Percentiles rank a stretch among this genome's conserved stretches.
phyloP scores from a whole-genome alignment of 2,797 vertebrate genomes.

The Periophthalmus magnuspinnatus region DNA sequence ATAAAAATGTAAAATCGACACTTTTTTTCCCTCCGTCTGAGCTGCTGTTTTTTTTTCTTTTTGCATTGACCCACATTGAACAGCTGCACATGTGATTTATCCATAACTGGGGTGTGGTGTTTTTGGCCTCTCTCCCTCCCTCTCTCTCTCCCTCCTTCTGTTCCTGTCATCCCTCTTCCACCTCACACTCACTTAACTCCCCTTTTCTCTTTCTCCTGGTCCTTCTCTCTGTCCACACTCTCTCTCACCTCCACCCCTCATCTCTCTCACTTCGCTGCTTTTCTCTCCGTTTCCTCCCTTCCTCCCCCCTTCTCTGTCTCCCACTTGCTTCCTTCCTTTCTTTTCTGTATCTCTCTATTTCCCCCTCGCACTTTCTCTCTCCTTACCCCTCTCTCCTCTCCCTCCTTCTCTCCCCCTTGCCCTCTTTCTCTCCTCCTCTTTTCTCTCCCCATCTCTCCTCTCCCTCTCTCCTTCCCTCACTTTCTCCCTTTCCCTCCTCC shows the following conservation, averaged over 20 bases:
- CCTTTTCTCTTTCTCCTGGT: background rate
- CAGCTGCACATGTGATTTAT: slow-evolving; percentile 78
- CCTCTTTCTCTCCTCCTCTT: background rate
- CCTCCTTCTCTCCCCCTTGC: background rate
- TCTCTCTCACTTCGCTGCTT: background rate
- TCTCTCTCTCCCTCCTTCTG: background rate
- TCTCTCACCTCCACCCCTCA: background rate
- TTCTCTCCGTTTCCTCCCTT: too few relatives aligned
- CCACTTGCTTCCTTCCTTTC: too few relatives aligned
- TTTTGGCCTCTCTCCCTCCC: slow-evolving; percentile 59
- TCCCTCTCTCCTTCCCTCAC: too few relatives aligned
- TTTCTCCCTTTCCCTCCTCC: too few relatives aligned
- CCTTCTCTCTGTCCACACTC: background rate
- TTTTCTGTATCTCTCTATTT: too few relatives aligned
- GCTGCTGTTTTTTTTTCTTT: slow-evolving; percentile 24
- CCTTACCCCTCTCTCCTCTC: background rate
- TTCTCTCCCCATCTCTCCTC: background rate
- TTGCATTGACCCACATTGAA: slow-evolving; percentile 76
- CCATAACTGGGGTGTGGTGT: slow-evolving; percentile 77
- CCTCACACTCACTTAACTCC: background rate
- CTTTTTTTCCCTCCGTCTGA: background rate
- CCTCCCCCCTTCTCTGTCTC: too few relatives aligned
- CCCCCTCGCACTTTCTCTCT: too few relatives aligned
- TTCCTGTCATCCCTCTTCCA: background rate
- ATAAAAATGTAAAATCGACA: slow-evolving; percentile 3